Percentiles rank a stretch among this genome's conserved stretches.
Conservation (phyloP, 1,140 invertebrate species). For the Whitmania pigra region DNA sequence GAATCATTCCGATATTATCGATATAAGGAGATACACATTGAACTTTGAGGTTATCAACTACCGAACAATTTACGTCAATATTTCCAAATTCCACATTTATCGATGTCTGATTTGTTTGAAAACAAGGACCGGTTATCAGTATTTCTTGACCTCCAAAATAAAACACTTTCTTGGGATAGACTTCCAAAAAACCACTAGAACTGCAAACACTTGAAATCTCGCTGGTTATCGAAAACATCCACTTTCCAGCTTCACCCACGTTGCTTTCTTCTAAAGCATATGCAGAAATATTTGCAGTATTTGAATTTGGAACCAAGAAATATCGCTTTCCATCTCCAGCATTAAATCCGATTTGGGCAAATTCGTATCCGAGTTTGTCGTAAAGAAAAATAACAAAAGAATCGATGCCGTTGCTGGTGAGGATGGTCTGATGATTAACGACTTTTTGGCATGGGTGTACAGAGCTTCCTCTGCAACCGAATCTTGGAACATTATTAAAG, state of each 20-base stretch:
- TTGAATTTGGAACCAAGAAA: background rate
- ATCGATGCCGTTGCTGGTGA: constrained; percentile 4
- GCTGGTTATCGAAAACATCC: constrained; percentile 6
- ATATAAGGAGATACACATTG: background rate
- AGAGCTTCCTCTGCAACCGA: background rate
- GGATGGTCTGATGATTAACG: constrained; percentile 9
- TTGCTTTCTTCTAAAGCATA: constrained; percentile 2
- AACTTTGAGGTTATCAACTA: background rate
- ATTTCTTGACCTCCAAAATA: background rate
- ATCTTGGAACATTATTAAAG: background rate
- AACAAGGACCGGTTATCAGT: constrained; percentile 2
- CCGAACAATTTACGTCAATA: background rate
- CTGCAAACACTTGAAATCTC: background rate
- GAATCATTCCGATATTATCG: background rate
- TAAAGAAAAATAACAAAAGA: constrained; percentile 12
- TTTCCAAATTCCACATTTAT: constrained; percentile 3
- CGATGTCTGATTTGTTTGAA: background rate
- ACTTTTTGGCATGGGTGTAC: background rate
- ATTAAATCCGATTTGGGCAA: constrained; percentile 10
- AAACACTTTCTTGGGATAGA: constrained; percentile 8
- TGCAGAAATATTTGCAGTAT: constrained; percentile 1
- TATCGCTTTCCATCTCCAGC: constrained; percentile 4
- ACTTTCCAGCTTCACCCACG: background rate
- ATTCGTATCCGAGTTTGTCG: constrained; percentile 1
- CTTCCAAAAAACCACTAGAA: background rate